Evolutionary conservation across 2,888 invertebrate species (phyloP), one percentile per base, ranked within the genome.

Genomic region (Caradrina clavipalpis): DNA sequence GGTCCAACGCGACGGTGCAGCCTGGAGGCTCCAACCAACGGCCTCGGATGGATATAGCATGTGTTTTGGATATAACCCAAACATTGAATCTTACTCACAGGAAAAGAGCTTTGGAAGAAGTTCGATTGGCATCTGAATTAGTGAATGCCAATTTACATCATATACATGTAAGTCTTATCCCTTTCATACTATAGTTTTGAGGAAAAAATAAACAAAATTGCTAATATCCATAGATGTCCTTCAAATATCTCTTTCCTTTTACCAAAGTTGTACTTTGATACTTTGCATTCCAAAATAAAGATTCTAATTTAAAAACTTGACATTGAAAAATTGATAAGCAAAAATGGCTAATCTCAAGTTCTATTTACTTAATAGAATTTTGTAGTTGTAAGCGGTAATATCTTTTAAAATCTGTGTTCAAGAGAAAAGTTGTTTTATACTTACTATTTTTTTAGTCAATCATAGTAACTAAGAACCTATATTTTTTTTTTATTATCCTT

Each of bases 21-120:
- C 88, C 95, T 21, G 92, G 93, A 58, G 90, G 87, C 42, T 84
- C 91, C 1, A 95, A 92, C 81, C 93, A 92, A 75, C 89, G 97
- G 81, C 97, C 97, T 31, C 97, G 97, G 83, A 98, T 98, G 98
- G 98, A 99, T 92, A 98, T 99, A 76, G 98, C 98, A 62, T 98
- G 98, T 94, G 98, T 99, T 78, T 96, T 99, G 84, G 98, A 99
- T 95, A 92, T 98, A 72, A 97, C 97, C 85, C 97, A 98, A 89
- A 96, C 97, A 26, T 97, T 97, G 82, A 97, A 98, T 92, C 92
- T 98, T 81, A 94, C 96, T 62, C 98, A 98, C 82, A 97, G 99
- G 63, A 98, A 97, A 93, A 97, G 97, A 90, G 98, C 98, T 17
- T 95, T 98, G 73, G 98, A 99, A 83, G 99, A 99, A 96, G 97